Base-by-base conservation (phyloP, 2,113 vertebrate genomes). In the Syngnathus scovelli region DNA sequence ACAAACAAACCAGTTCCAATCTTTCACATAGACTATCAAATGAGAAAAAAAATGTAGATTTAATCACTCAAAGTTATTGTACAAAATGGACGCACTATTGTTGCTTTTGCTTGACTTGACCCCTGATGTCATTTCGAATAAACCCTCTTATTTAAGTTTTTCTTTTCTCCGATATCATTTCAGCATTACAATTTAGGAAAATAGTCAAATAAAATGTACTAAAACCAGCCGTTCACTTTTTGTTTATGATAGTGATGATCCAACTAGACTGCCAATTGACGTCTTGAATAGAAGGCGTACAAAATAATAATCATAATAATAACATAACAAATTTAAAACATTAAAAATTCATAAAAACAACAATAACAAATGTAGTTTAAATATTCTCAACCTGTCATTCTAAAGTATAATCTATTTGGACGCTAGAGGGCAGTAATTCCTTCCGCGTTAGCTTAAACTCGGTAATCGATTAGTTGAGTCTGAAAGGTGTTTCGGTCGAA, bases 61-160 rank as follows among this genome's bases (percentile, higher is more conserved):
- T 19, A 19, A 61, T 79, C 68, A 76, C 13, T 69, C 61, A 86
- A 79, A 71, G 69, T 82, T 74, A 61, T 77, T 85, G 79, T 81
- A 76, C 69, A 27, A 6, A 63, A 64, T 69, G 1, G 80, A 80
- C 72, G 87, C 85, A 85, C 85, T 48, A 44, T 55, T 78, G 62
- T 66, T 70, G 67, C 49, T 70, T 69, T 82, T 84, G 66, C 64
- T 62, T 78, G 71, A 72, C 66, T 70, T 15, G 21, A 61, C 23
- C 5, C 46, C 61, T 64, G 63, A 72, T 62, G 78, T 78, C 66
- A 75, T 70, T 70, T 84, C 66, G 70, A 72, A 74, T 67, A 68
- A 81, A 78, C 72, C 46, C 7, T 39, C 18, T 12, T 61, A 61
- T 61, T 61, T 61, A 80, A 74, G 16, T 59, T 2, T 15, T 2